These are phyloP conservation scores for Sarcoramphus papa DNA, from an alignment of 2,797 vertebrate species.

Conservation along the genomic window DNA sequence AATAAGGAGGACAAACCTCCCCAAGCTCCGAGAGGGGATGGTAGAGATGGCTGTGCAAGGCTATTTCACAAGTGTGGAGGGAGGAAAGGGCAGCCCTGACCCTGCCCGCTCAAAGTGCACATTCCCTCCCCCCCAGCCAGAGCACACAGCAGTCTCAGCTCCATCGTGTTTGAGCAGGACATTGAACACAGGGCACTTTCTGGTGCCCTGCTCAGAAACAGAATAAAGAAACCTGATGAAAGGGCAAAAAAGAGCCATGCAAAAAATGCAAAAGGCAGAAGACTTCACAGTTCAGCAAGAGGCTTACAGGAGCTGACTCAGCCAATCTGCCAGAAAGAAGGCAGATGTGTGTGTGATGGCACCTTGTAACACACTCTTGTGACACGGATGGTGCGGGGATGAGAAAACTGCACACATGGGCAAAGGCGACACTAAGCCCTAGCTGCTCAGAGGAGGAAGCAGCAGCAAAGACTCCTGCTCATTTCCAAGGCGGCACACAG, in stretches of 20 bases:
- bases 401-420: not conserved
- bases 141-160: not conserved
- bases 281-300: not conserved
- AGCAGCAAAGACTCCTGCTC: not conserved
- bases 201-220: not conserved
- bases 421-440: not conserved
- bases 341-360: not conserved
- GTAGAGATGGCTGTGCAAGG: not conserved
- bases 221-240: not conserved
- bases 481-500: not conserved
- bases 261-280: not conserved
- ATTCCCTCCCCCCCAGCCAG: accelerated
- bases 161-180: not conserved
- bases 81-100: not conserved
- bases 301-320: not conserved
- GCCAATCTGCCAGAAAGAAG: not conserved
- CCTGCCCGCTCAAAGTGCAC: not conserved
- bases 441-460: not conserved
- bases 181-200: accelerated
- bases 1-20: not conserved
- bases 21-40: accelerated
- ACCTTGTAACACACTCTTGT: not conserved
- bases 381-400: not conserved
- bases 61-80: not conserved
- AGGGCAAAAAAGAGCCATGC: not conserved